Base-by-base conservation (phyloP, 2,113 vertebrate genomes). In the Oophaga pumilio region DNA sequence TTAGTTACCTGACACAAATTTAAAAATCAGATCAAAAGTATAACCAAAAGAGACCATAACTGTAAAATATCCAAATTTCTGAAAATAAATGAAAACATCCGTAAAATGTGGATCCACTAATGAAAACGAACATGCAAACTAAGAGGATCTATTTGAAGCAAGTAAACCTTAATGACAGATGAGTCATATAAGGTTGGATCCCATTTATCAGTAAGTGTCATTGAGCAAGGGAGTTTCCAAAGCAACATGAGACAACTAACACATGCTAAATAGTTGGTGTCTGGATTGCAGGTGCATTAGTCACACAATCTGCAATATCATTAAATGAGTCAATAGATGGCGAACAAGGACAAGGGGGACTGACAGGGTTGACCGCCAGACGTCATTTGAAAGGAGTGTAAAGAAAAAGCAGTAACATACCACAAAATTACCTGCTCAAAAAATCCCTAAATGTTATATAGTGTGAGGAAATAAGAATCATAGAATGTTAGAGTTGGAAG, bases 161-260 rank as follows among this genome's bases (percentile, higher is more conserved):
- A 33, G 14, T 18, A 8, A 43, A 73, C 43, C 28, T 8, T 18
- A 74, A 50, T 74, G 71, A 73, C 28, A 43, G 69, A 74, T 43
- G 71, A 74, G 71, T 74, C 71, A 74, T 22, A 74, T 50, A 11
- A 74, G 43, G 43, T 50, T 74, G 43, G 71, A 74, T 74, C 33
- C 43, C 33, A 74, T 74, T 74, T 50, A 74, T 74, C 71, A 74
- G 71, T 12, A 5, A 74, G 71, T 49, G 33, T 74, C 71, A 74
- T 18, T 74, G 33, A 50, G 71, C 18, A 28, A 49, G 69, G 69
- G 69, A 74, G 71, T 74, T 74, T 74, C 43, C 71, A 74, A 74
- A 74, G 71, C 71, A 74, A 73, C 71, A 74, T 74, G 71, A 74
- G 71, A 50, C 71, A 74, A 74, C 33, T 74, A 74, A 50, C 71